Conservation (phyloP, 2,113 vertebrate genomes). For the Hemiprocne comata region DNA sequence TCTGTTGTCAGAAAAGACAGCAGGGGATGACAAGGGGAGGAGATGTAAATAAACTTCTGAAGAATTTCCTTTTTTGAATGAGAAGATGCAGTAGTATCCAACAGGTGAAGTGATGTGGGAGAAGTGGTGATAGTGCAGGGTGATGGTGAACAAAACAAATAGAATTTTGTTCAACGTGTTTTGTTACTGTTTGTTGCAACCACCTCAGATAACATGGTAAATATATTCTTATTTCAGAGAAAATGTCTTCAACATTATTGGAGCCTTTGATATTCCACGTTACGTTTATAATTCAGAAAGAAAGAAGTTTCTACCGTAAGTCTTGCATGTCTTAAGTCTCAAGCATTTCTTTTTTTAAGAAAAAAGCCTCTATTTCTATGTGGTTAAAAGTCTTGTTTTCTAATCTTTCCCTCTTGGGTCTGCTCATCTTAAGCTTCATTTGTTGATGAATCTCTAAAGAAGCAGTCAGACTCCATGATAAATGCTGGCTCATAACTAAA, state of each 20-base stretch:
- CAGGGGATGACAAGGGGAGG: not conserved
- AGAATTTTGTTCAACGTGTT: not conserved
- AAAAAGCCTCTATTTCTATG: not conserved
- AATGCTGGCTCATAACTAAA: not conserved
- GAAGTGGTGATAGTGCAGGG: not conserved
- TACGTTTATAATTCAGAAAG: constrained; percentile 91
- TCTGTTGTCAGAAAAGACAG: not conserved
- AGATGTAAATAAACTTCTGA: not conserved
- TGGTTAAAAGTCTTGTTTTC: not conserved
- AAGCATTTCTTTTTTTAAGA: not conserved
- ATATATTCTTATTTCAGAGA: constrained; percentile 80
- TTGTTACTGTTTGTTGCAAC: not conserved
- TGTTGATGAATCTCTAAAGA: not conserved
- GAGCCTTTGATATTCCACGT: constrained; percentile 93
- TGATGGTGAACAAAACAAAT: not conserved
- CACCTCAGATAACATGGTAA: not conserved
- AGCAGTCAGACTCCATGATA: not conserved
- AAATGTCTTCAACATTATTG: constrained; percentile 94
- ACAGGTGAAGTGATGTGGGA: not conserved
- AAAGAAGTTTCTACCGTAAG: constrained; percentile 98
- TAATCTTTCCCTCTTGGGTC: not conserved
- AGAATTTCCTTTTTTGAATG: not conserved
- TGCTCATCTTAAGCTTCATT: not conserved
- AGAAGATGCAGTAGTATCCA: not conserved
- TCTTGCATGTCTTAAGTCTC: constrained; percentile 32